Percentiles rank a stretch among this genome's conserved stretches.
These are phyloP conservation scores for Oxyteleia sp. DNA, from an alignment of 2,888 invertebrate species.

Conservation along the genomic window DNA sequence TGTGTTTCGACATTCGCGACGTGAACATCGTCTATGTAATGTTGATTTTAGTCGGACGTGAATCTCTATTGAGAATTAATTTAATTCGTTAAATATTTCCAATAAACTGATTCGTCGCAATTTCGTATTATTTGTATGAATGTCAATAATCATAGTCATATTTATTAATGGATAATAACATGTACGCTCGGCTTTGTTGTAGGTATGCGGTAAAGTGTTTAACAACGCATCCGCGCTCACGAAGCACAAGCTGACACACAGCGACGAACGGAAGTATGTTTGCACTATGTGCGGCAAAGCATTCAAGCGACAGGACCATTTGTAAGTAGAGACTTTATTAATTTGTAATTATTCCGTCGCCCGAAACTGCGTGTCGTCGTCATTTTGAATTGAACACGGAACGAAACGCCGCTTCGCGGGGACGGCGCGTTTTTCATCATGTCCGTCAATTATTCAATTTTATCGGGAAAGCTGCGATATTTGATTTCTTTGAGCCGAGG, in stretches of 20 bases:
- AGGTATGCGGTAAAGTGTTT: slow-evolving; percentile 98
- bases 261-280: slow-evolving; percentile 98
- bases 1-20: too few relatives aligned
- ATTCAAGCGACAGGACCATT: slow-evolving; percentile 99
- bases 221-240: slow-evolving; percentile 98
- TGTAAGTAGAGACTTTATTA: slow-evolving; percentile 91
- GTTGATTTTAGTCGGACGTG: slow-evolving; percentile 51
- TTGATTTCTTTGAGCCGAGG: slow-evolving; percentile 52
- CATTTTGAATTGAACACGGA: background rate
- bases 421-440: too few relatives aligned
- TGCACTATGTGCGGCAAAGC: slow-evolving; percentile 98
- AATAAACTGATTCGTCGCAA: slow-evolving; percentile 46
- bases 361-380: slow-evolving; percentile 2
- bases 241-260: slow-evolving; percentile 98
- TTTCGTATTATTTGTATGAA: slow-evolving; percentile 48
- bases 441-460: slow-evolving; percentile 43
- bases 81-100: slow-evolving; percentile 54
- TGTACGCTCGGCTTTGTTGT: slow-evolving; percentile 76
- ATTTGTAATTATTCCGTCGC: slow-evolving; percentile 44
- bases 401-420: too few relatives aligned
- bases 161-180: slow-evolving; percentile 64
- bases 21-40: slow-evolving; percentile 44
- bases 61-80: slow-evolving; percentile 28
- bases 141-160: slow-evolving; percentile 48
- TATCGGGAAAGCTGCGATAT: slow-evolving; percentile 20